Evolutionary conservation across 2,113 vertebrate species (phyloP).

Genomic region (Protobothrops mucrosquamatus): DNA sequence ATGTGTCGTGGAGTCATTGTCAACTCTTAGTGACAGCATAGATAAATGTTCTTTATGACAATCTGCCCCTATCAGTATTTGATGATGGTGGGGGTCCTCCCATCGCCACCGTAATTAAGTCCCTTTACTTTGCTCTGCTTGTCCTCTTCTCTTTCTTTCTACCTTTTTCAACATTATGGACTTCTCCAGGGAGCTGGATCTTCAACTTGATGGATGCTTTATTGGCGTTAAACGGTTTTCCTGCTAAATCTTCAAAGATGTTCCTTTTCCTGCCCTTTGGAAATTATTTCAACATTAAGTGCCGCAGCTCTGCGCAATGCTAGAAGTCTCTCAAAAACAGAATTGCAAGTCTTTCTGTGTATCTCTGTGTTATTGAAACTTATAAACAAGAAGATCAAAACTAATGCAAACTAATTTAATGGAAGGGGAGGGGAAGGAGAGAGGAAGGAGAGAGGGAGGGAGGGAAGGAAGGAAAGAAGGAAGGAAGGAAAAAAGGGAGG

Average conservation of each 20-base stretch:
- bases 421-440: too few species aligned
- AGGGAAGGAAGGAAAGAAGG: too few species aligned
- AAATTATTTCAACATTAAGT: not conserved
- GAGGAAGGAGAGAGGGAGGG: too few species aligned
- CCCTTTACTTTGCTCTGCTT: not conserved
- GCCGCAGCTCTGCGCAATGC: not conserved
- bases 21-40: not conserved
- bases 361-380: not conserved
- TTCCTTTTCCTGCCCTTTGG: not conserved
- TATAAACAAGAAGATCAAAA: not conserved
- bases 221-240: not conserved
- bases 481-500: too few species aligned
- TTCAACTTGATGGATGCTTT: not conserved
- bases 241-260: not conserved
- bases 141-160: not conserved
- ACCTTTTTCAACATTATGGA: not conserved
- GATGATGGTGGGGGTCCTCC: not conserved
- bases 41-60: not conserved
- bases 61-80: not conserved
- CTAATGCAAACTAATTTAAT: too few species aligned
- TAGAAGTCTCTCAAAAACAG: not conserved
- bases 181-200: not conserved
- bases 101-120: not conserved
- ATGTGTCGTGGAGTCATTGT: not conserved
- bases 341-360: not conserved